A percentile compares a stretch with the other conserved stretches of the same genome.
Conservation (phyloP, 1,140 invertebrate genomes). For the Cydia strobilella region DNA sequence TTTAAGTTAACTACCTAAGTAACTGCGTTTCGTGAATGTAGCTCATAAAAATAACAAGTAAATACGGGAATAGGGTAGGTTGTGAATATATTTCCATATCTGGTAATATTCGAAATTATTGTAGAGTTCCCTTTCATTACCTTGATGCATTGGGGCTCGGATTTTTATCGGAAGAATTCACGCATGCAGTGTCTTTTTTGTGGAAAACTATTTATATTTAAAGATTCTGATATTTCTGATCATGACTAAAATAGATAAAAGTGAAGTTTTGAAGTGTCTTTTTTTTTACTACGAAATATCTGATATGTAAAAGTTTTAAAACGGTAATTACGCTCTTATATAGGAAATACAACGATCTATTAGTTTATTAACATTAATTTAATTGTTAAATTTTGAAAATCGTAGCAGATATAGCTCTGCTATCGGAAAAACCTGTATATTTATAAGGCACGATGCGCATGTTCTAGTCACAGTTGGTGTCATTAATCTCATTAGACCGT, state of each 20-base stretch:
- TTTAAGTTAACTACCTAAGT: background rate
- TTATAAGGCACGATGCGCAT: background rate
- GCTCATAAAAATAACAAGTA: conserved; percentile 27
- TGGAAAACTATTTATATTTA: background rate
- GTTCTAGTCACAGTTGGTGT: conserved; percentile 38
- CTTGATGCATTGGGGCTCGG: conserved; percentile 44
- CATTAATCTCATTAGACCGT: conserved; percentile 51
- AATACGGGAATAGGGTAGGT: conserved; percentile 11
- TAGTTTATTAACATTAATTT: no score
- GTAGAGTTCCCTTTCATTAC: conserved; percentile 45
- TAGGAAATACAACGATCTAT: no score
- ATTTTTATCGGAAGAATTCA: conserved; percentile 28
- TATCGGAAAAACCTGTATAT: background rate
- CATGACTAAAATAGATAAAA: no score
- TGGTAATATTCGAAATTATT: conserved; percentile 22
- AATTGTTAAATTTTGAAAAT: no score
- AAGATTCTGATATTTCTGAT: background rate
- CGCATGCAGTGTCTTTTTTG: background rate
- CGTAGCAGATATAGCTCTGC: no score
- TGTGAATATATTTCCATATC: conserved; percentile 8
- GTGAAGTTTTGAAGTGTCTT: no score
- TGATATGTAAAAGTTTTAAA: no score
- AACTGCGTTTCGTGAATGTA: conserved; percentile 2
- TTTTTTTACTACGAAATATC: no score
- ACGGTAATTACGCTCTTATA: no score